phyloP scores from a whole-genome alignment of 2,113 vertebrate genomes.

The Calypte anna region DNA sequence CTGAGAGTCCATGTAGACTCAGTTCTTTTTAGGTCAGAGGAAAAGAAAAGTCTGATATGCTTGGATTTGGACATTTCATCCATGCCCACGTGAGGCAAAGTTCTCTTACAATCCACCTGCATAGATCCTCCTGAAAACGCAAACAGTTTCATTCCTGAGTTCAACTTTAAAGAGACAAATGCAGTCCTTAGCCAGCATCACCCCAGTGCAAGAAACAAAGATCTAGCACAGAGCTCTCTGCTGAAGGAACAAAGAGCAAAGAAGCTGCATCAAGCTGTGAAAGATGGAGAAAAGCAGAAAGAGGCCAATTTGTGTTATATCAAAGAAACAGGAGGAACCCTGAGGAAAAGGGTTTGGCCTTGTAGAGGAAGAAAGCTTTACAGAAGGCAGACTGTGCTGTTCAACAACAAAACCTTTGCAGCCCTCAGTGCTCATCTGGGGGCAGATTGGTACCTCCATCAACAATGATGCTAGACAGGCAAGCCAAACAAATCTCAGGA shows the following conservation, averaged over 20 bases:
- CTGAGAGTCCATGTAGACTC: accelerated
- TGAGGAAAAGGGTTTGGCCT: neutral
- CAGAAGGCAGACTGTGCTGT: neutral
- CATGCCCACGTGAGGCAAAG: neutral
- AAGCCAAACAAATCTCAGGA: neutral
- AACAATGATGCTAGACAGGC: neutral
- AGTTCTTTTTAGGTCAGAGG: neutral
- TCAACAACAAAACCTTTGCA: neutral
- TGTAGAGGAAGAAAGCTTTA: neutral
- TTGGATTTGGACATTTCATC: neutral
- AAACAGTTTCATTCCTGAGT: constrained; percentile 34
- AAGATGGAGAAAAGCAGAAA: neutral
- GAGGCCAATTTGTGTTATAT: neutral
- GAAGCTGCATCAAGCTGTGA: neutral
- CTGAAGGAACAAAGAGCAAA: neutral
- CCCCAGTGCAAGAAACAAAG: neutral
- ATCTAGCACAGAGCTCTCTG: neutral
- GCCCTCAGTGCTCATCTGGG: neutral
- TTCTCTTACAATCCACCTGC: neutral
- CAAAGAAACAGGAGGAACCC: neutral
- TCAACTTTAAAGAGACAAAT: neutral
- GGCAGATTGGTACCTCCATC: neutral
- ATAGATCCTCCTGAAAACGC: neutral
- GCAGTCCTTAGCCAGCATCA: neutral
- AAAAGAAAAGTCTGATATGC: neutral